Evolutionary conservation across 1,140 invertebrate genomes (phyloP), one percentile per base, ranked within the genome.

Genomic region (Drosophila santomea): DNA sequence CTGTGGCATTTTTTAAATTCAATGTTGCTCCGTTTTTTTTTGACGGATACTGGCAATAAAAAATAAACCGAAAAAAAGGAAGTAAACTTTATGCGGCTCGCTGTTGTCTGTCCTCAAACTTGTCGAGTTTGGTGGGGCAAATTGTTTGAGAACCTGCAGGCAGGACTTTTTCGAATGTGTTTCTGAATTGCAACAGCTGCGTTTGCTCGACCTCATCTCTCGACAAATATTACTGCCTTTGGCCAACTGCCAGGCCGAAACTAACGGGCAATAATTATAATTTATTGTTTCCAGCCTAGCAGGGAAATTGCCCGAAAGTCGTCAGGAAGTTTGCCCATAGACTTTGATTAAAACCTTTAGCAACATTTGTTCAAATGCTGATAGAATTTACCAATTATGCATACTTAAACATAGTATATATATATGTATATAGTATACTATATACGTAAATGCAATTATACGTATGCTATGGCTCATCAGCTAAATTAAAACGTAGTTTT

Each of bases 191-290:
- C 73, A 76, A 76, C 74, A 76, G 74, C 74, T 77, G 74, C 48
- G 36, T 20, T 52, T 58, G 36, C 17, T 25, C 35, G 54, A 32
- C 23, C 25, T 55, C 54, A 17, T 32, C 28, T 12, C 12, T 44
- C 77, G 54, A 4, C 62, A 62, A 15, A 67, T 68, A 44, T 71
- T 69, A 71, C 20, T 48, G 35, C 51, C 44, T n/a, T 71, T 71
- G 67, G 80, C 80, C 81, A 78, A 63, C 38, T 64, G 74, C 80
- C 80, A 79, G 52, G 39, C 60, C 52, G 48, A 58, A 61, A 84
- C 59, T 59, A 84, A 75, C 80, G 50, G 60, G 28, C 52, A 82
- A 75, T 83, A 84, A 83, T 83, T 84, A 76, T 84, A 71, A 84
- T 72, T 74, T 79, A 82, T 83, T 64, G 48, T 59, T 58, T 28